These are phyloP conservation scores for Halisarca cf. caerulea DNA, from an alignment of 37 sponge, comb jelly and placozoan species.

Conservation along the genomic window DNA sequence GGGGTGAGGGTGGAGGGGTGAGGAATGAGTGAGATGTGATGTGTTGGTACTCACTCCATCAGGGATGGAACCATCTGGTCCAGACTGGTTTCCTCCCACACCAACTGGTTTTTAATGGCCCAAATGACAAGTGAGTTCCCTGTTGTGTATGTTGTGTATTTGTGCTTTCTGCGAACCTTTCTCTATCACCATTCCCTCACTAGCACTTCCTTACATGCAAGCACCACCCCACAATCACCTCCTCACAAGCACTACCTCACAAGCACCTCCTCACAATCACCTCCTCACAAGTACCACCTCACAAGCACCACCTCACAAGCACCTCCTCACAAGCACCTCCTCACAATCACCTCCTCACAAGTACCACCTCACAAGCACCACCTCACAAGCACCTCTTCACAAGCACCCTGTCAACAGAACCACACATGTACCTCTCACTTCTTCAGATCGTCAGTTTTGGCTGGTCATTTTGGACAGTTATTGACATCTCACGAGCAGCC, in stretches of 20 bases:
- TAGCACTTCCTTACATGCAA: slow-evolving; percentile 8
- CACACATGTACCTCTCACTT: neutral
- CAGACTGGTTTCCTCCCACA: slow-evolving; percentile 70
- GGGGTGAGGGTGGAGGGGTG: too few species aligned
- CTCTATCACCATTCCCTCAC: neutral
- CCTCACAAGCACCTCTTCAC: neutral
- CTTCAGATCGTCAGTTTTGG: slow-evolving; percentile 25
- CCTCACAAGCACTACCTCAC: too few species aligned
- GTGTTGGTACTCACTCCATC: too few species aligned
- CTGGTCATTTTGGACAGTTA: slow-evolving; percentile 79
- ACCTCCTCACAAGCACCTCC: slow-evolving; percentile 5
- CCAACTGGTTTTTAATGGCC: neutral
- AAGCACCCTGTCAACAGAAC: neutral
- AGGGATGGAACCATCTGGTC: slow-evolving; percentile 53
- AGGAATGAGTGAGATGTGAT: too few species aligned
- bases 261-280: neutral
- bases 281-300: neutral
- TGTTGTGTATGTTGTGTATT: too few species aligned
- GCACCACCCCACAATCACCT: neutral
- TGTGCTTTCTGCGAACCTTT: too few species aligned
- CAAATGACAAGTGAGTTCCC: slow-evolving; percentile 17
- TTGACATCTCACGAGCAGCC: slow-evolving; percentile 66
- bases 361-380: neutral
- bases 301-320: neutral
- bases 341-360: neutral